Percentiles rank a stretch among this genome's conserved stretches.
These are phyloP conservation scores for Engraulis encrasicolus DNA, from an alignment of 2,113 vertebrate genomes.

Conservation along the genomic window DNA sequence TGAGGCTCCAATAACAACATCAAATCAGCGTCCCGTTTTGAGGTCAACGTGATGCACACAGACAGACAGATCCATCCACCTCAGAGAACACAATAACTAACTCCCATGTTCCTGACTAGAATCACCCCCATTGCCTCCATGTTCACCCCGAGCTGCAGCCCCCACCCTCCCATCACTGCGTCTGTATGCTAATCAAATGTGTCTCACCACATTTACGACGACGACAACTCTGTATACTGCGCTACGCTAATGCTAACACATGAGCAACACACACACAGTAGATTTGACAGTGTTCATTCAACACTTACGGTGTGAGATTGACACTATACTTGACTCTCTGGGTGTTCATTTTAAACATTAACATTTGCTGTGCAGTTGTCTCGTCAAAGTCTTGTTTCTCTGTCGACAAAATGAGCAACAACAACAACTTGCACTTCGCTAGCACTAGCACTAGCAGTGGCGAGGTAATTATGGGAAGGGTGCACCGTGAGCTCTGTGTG, in stretches of 20 bases:
- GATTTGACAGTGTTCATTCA: no score
- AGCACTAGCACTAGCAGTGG: background rate
- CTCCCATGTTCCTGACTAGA: background rate
- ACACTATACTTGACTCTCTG: no score
- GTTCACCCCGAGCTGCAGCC: background rate
- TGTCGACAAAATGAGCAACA: background rate
- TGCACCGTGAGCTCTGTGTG: background rate
- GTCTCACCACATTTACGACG: background rate
- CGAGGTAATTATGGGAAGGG: background rate
- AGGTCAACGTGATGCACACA: background rate
- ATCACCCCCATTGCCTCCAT: background rate
- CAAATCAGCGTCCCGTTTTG: background rate
- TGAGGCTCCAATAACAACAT: no score
- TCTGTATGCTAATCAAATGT: constrained; percentile 4
- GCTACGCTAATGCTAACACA: no score
- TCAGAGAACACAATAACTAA: background rate
- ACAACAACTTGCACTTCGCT: background rate
- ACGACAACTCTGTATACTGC: no score
- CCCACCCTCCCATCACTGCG: background rate
- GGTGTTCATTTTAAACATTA: no score
- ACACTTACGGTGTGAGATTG: no score
- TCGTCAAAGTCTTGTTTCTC: no score
- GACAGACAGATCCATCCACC: background rate
- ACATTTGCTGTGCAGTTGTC: no score
- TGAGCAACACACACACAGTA: no score